Percentiles rank a stretch among this genome's conserved stretches.
Evolutionary conservation across 2,797 vertebrate genomes (phyloP).

Genomic region (Leptoclinus maculatus): DNA sequence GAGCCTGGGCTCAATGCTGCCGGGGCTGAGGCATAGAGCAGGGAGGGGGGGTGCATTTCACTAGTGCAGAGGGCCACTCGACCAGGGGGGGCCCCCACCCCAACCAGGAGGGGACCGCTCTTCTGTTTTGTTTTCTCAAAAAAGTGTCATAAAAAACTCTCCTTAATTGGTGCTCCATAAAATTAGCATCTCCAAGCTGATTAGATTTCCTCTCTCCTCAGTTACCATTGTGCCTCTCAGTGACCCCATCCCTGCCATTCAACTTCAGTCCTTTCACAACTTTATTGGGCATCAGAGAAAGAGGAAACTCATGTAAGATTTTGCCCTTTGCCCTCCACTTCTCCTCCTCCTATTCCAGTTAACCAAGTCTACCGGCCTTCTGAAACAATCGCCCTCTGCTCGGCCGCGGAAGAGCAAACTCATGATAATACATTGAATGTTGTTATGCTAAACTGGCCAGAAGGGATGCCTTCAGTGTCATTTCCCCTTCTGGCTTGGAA

Average conservation of each 20-base stretch:
- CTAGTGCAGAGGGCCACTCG: conserved; percentile 35
- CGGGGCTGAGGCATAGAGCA: conserved; percentile 23
- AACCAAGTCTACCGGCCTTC: conserved; percentile 54
- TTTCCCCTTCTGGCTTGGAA: conserved; percentile 23
- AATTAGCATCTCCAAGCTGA: conserved; percentile 87
- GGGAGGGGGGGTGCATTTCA: conserved; percentile 20
- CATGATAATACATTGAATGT: conserved; percentile 49
- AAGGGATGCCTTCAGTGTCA: conserved; percentile 29
- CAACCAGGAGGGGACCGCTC: conserved; percentile 56
- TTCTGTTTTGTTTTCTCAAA: conserved; percentile 81
- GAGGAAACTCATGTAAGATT: conserved; percentile 82
- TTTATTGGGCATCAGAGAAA: conserved; percentile 81
- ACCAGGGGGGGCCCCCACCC: conserved; percentile 21
- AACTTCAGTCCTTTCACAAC: conserved; percentile 78
- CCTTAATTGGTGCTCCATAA: conserved; percentile 87
- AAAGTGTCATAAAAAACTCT: conserved; percentile 85
- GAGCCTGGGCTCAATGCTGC: conserved; percentile 76
- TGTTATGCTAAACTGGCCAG: conserved; percentile 63
- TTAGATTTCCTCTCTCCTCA: conserved; percentile 84
- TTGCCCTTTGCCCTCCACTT: conserved; percentile 75
- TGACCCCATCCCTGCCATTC: conserved; percentile 80
- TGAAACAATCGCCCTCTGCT: conserved; percentile 67
- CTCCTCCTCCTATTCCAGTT: conserved; percentile 69
- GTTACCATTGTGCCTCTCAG: conserved; percentile 68
- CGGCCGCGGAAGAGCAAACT: conserved; percentile 44